phyloP scores from a whole-genome alignment of 64 coral and sea anemone genomes.

The Hydrozoanthus tunicans region DNA sequence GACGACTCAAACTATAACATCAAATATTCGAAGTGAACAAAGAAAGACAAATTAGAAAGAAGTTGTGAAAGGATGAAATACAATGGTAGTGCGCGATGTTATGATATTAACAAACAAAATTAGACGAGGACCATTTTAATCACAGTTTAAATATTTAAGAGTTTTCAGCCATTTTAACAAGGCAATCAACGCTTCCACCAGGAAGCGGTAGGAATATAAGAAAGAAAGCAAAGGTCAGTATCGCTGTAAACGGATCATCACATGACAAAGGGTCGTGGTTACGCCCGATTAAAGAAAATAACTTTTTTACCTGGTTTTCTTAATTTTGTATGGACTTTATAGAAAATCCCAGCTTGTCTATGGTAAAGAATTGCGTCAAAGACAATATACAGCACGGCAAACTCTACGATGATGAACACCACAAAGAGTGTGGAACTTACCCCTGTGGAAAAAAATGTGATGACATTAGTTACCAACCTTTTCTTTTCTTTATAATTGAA shows the following conservation, averaged over 20 bases:
- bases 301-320: conserved; percentile 44
- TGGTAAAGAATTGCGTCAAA: conserved; percentile 61
- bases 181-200: not conserved
- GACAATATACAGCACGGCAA: conserved; percentile 49
- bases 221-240: not conserved
- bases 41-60: not conserved
- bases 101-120: too few relatives aligned
- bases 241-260: not conserved
- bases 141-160: not conserved
- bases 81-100: not conserved
- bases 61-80: not conserved
- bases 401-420: conserved; percentile 51
- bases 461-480: not conserved
- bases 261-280: not conserved
- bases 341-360: conserved; percentile 44
- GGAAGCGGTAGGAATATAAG: not conserved
- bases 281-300: not conserved
- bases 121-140: too few relatives aligned
- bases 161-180: not conserved
- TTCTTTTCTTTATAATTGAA: not conserved
- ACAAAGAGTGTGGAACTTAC: conserved; percentile 56
- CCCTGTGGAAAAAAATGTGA: conserved; percentile 6
- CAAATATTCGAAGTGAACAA: not conserved
- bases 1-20: not conserved
- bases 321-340: conserved; percentile 51